Evolutionary conservation across 2,113 vertebrate genomes (phyloP), one percentile per base, ranked within the genome.

Genomic region (Phaetusa simplex): DNA sequence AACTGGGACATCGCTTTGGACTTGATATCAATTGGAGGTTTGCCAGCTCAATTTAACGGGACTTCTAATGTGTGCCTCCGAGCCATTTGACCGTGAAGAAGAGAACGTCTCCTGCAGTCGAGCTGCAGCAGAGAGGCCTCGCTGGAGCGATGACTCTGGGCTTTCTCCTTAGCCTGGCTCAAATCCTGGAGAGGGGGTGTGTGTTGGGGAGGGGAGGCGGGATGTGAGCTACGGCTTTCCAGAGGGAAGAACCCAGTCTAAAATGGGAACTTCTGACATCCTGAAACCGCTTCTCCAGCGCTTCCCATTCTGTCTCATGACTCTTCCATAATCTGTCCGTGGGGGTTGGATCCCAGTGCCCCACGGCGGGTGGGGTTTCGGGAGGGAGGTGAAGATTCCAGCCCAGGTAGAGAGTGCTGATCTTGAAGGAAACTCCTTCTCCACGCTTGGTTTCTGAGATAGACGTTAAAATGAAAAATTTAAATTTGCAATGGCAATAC

Each of bases 271-370:
- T 77, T 77, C 47, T 74, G 71, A 43, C 82, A 70, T 53, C 59
- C 59, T n/a, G 74, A 93, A 93, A 74, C 32, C 18, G 76, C 82
- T 92, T 88, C 93, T 80, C 19, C 12, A 80, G 73, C 71, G 5
- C 66, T 94, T 95, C 49, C 24, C 71, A 78, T 94, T 90, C 92
- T 70, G 59, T 95, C 76, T 81, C 82, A 53, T 90, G 72, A 50
- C 47, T 81, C 38, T 86, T 90, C 38, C 85, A 49, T 93, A 27
- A 42, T 42, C 45, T 90, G 24, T 77, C 85, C 78, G 67, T 88
- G 76, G 71, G 74, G 42, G 52, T 47, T 94, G 86, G 47, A 59
- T 64, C 52, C 2, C 3, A 84, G 40, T 76, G 52, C 26, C 38
- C 12, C 23, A 4, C 2, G 47, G 61, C 50, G 38, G 73, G 7